These are phyloP conservation scores for Lasioglossum marginatum DNA, from an alignment of 2,888 invertebrate species.

Conservation along the genomic window DNA sequence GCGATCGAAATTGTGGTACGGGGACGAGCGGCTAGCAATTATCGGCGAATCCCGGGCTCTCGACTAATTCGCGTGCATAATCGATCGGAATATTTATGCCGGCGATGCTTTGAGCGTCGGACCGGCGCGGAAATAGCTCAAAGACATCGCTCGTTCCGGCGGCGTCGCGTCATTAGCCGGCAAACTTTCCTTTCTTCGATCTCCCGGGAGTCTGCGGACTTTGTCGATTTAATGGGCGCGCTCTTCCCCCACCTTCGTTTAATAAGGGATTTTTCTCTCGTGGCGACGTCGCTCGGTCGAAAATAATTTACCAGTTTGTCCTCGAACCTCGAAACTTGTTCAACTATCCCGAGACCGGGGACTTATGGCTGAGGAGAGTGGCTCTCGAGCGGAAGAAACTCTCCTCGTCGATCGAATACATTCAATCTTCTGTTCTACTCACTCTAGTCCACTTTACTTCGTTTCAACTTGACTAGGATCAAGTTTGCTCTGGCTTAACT, in stretches of 20 bases:
- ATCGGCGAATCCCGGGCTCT: slow-evolving; percentile 2
- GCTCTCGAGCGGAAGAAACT: neutral
- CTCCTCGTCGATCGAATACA: neutral
- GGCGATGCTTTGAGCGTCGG: slow-evolving; percentile 10
- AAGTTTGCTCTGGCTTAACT: neutral
- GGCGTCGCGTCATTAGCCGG: slow-evolving; percentile 68
- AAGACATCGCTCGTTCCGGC: slow-evolving; percentile 45
- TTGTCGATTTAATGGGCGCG: slow-evolving; percentile 67
- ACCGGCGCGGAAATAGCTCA: slow-evolving; percentile 30
- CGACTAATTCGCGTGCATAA: slow-evolving; percentile 15
- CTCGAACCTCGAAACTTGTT: slow-evolving; percentile 23
- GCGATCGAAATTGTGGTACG: neutral
- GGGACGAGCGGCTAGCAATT: neutral
- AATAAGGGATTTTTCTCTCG: slow-evolving; percentile 52
- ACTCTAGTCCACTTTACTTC: neutral
- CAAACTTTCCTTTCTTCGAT: slow-evolving; percentile 61
- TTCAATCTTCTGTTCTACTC: neutral
- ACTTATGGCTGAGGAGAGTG: neutral
- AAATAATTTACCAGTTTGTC: slow-evolving; percentile 53
- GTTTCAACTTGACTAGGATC: neutral
- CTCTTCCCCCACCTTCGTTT: slow-evolving; percentile 14
- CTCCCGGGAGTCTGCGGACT: slow-evolving; percentile 58
- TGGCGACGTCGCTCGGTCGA: slow-evolving; percentile 26
- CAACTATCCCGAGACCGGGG: neutral
- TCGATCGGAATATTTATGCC: slow-evolving; percentile 51